phyloP scores from a whole-genome alignment of 2,888 invertebrate genomes.

The Eilema caniola region DNA sequence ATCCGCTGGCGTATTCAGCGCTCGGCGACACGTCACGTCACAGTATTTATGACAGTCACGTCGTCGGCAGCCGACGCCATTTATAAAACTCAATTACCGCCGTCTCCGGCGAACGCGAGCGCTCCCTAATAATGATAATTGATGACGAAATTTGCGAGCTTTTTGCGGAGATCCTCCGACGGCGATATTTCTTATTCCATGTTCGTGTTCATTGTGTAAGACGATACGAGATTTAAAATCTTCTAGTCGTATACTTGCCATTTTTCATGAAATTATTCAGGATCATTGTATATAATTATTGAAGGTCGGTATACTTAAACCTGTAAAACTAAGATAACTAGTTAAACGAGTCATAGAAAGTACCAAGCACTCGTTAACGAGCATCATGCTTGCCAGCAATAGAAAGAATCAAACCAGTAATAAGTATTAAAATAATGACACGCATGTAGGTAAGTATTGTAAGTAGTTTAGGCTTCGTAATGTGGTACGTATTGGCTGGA shows the following conservation, averaged over 20 bases:
- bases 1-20: constrained; percentile 30
- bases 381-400: too few species aligned
- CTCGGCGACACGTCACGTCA: constrained; percentile 51
- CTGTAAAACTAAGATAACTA: too few species aligned
- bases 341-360: too few species aligned
- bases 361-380: too few species aligned
- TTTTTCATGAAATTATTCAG: too few species aligned
- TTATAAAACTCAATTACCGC: constrained; percentile 86
- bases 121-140: constrained; percentile 86
- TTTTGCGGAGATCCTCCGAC: constrained; percentile 82
- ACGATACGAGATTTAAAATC: constrained; percentile 42
- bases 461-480: neutral
- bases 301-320: too few species aligned
- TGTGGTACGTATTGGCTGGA: too few species aligned
- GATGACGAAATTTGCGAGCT: constrained; percentile 86
- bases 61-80: constrained; percentile 74
- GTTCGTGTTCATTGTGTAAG: constrained; percentile 59
- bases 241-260: neutral
- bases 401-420: too few species aligned
- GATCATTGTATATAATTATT: neutral
- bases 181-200: constrained; percentile 78
- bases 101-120: constrained; percentile 65
- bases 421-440: too few species aligned
- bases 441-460: neutral
- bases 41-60: constrained; percentile 70